These are phyloP conservation scores for Lagria hirta DNA, from an alignment of 2,888 invertebrate genomes.

Conservation along the genomic window DNA sequence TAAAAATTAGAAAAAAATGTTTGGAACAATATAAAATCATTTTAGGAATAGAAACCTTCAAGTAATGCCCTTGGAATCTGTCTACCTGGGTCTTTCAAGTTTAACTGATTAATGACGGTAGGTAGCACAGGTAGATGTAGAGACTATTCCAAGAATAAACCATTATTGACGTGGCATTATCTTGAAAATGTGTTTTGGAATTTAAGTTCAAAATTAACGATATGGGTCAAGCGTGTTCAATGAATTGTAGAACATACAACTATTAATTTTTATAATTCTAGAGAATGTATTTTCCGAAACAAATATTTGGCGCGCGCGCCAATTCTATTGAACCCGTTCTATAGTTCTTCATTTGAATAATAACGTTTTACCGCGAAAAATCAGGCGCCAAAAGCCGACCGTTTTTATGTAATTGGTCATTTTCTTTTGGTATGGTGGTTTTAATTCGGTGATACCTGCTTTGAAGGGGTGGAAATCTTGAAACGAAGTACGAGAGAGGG, in stretches of 20 bases:
- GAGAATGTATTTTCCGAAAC: no score
- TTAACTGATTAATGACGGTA: constrained; percentile 8
- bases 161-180: no score
- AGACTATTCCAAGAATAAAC: constrained; percentile 15
- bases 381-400: constrained; percentile 15
- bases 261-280: no score
- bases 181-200: no score
- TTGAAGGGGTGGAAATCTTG: constrained; percentile 21
- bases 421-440: constrained; percentile 15
- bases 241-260: no score
- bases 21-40: no score
- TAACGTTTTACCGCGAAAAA: constrained; percentile 15
- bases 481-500: constrained; percentile 27
- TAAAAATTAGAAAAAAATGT: no score
- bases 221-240: no score
- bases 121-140: constrained; percentile 14
- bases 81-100: constrained; percentile 22
- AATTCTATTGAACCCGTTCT: constrained; percentile 7
- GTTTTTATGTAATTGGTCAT: constrained; percentile 14
- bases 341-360: constrained; percentile 3
- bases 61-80: constrained; percentile 21
- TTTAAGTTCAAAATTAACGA: no score
- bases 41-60: no score
- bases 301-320: constrained; percentile 16
- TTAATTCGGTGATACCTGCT: constrained; percentile 19